Base-by-base conservation (phyloP, 2,797 vertebrate genomes). In the Hydrolagus colliei region DNA sequence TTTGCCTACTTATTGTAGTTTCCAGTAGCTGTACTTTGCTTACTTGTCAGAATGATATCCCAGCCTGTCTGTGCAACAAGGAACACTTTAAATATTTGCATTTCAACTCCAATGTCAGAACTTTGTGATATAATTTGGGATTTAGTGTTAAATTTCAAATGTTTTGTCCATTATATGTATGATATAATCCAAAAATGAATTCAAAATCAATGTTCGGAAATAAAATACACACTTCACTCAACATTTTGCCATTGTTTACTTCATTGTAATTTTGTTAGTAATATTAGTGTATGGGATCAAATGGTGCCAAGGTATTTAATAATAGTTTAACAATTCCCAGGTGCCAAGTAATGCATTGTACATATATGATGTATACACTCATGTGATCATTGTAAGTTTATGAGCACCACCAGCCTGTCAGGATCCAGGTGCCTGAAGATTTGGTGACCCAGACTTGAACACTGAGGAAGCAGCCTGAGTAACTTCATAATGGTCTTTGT, bases 371-470 rank as follows among this genome's bases (percentile, higher is more conserved):
- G 41, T 52, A 52, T 6, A 52, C 41, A 52, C 6, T 3, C 41
- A 52, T 52, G 41, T 52, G 6, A 52, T 3, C 41, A 52, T 6
- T 52, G 41, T 52, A 52, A 6, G 41, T 52, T 6, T 52, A 52
- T 52, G 41, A 52, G 41, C 41, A 52, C 41, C 41, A 52, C 41
- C 73, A 73, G 12, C 32, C 16, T 16, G 9, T 41, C 59, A 13
- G 20, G 35, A 76, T 18, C 8, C 41, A 18, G 65, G 8, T 41
- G 65, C 71, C 79, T 84, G 32, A 10, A 62, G 41, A 71, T 20
- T 79, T 84, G 35, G 79, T 84, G 32, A 84, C 27, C 32, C 27
- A 68, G 16, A 9, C n/a, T 71, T 41, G 32, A 84, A 52, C 79
- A 41, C 32, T 68, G 71, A 84, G 65, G 14, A 71, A 71, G 79